Conservation (phyloP, 1,140 invertebrate species). For the Scaptomyza graminum region DNA sequence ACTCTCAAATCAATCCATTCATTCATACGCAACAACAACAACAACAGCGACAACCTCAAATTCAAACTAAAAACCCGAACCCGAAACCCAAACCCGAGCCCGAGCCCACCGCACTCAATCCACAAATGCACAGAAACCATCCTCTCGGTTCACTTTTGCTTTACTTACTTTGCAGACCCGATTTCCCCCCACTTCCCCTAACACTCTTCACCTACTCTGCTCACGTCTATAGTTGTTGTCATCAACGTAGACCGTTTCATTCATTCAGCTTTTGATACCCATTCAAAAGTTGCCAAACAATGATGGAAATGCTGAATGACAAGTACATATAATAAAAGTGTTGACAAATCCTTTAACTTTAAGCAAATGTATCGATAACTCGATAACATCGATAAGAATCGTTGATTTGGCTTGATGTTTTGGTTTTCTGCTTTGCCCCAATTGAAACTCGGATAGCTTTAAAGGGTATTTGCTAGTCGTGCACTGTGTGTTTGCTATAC, state of each 20-base stretch:
- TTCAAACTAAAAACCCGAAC: background rate
- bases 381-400: background rate
- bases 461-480: background rate
- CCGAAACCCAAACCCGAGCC: too few relatives aligned
- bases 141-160: slow-evolving; percentile 9
- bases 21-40: slow-evolving; percentile 1
- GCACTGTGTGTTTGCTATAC: background rate
- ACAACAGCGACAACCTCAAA: background rate
- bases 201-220: background rate
- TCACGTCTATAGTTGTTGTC: slow-evolving; percentile 16
- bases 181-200: too few relatives aligned
- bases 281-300: background rate
- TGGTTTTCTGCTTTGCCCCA: too few relatives aligned
- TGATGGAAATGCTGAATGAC: background rate
- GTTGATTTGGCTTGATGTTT: too few relatives aligned
- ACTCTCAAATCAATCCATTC: slow-evolving; percentile 26
- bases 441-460: too few relatives aligned
- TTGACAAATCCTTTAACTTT: background rate
- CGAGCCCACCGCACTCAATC: background rate
- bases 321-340: too few relatives aligned
- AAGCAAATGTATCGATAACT: background rate
- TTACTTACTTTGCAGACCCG: background rate
- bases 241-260: slow-evolving; percentile 22
- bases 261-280: slow-evolving; percentile 11
- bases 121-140: slow-evolving; percentile 5